Conservation (phyloP, 2,113 vertebrate species). For the Gnathonemus echidnorhynchus region DNA sequence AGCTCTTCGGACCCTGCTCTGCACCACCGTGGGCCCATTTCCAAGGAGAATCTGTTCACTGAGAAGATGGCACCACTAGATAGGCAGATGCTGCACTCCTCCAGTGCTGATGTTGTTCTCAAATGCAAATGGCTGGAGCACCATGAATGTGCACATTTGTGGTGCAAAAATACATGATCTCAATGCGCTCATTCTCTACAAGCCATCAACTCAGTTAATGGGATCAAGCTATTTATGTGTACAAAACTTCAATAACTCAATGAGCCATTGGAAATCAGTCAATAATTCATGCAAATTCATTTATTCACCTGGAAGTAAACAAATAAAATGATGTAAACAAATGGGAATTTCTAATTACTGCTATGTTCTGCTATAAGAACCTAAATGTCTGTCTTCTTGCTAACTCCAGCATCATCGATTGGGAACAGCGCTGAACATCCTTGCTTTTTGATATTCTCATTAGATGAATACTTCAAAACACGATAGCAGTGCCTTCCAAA, state of each 20-base stretch:
- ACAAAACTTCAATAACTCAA: neutral
- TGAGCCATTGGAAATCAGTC: neutral
- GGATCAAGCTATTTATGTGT: neutral
- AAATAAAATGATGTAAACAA: conserved; percentile 8
- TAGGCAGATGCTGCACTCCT: neutral
- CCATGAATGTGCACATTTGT: neutral
- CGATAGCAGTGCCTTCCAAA: conserved; percentile 20
- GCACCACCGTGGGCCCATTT: neutral
- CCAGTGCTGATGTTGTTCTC: neutral
- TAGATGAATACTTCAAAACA: conserved; percentile 32
- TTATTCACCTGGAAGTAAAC: conserved; percentile 15
- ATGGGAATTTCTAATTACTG: conserved; percentile 13
- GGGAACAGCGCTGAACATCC: neutral
- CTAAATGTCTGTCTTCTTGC: neutral
- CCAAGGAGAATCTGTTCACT: neutral
- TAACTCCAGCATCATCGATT: neutral
- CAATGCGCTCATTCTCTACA: neutral
- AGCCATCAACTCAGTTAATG: neutral
- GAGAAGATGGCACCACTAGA: neutral
- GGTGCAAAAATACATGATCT: neutral
- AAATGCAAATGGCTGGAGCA: neutral
- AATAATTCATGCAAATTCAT: conserved; percentile 2
- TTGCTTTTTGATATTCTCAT: conserved; percentile 25
- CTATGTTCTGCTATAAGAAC: neutral
- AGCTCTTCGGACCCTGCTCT: neutral